A percentile compares a stretch with the other conserved stretches of the same genome.
These are phyloP conservation scores for Habropoda laboriosa DNA, from an alignment of 1,140 invertebrate species.

Conservation along the genomic window DNA sequence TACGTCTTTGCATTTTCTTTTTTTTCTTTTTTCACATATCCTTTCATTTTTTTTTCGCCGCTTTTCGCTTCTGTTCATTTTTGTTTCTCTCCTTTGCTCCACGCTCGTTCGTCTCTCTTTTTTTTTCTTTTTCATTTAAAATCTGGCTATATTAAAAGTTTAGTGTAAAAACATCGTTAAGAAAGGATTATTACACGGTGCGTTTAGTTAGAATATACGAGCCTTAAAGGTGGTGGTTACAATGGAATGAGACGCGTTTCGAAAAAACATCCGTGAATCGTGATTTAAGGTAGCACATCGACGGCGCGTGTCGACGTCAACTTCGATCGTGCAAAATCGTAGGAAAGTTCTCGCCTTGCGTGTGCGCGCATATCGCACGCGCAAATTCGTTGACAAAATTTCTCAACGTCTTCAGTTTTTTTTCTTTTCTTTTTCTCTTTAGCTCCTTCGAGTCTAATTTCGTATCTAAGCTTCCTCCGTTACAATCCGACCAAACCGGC, in stretches of 20 bases:
- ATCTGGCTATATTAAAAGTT: conserved; percentile 59
- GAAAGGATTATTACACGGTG: conserved; percentile 39
- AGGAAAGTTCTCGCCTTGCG: conserved; percentile 47
- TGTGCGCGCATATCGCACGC: not conserved
- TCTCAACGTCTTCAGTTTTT: conserved; percentile 7
- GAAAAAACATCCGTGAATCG: conserved; percentile 32
- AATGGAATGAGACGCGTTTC: conserved; percentile 24
- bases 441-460: conserved; percentile 46
- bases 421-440: not conserved
- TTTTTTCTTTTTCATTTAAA: too few species aligned
- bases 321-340: conserved; percentile 66
- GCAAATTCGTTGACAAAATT: too few species aligned
- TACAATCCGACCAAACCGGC: conserved; percentile 46
- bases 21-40: not conserved
- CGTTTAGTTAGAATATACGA: conserved; percentile 44
- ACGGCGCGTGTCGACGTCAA: conserved; percentile 43
- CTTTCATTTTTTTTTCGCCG: not conserved
- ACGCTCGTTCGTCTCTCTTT: conserved; percentile 25
- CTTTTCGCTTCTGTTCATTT: too few species aligned
- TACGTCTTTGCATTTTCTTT: not conserved
- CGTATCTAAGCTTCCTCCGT: conserved; percentile 40
- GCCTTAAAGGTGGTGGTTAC: conserved; percentile 36
- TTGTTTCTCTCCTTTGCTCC: not conserved
- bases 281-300: conserved; percentile 33
- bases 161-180: conserved; percentile 57